Conservation (phyloP, 2,888 invertebrate genomes). For the Sipunculus nudus region DNA sequence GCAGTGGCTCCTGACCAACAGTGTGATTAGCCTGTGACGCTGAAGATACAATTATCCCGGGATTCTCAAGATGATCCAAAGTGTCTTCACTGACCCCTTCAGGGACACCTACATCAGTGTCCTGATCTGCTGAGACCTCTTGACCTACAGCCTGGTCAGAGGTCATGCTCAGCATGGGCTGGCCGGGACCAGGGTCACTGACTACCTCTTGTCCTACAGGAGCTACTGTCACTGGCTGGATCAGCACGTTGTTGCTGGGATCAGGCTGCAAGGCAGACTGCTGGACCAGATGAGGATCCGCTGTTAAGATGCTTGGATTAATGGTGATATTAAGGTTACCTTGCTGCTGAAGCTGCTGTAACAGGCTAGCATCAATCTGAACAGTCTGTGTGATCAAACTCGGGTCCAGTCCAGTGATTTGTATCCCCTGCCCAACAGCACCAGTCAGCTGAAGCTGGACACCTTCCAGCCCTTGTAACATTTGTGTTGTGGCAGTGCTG, state of each 20-base stretch:
- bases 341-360: conserved; percentile 67
- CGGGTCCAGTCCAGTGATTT: conserved; percentile 66
- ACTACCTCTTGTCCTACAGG: too few species aligned
- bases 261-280: conserved; percentile 40
- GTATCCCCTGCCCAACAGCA: conserved; percentile 57
- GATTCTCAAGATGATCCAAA: too few species aligned
- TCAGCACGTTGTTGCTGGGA: conserved; percentile 56
- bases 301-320: conserved; percentile 48
- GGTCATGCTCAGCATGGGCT: too few species aligned
- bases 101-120: background rate
- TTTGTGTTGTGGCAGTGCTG: conserved; percentile 37
- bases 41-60: too few species aligned
- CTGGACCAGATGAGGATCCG: conserved; percentile 49
- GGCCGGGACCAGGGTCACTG: too few species aligned
- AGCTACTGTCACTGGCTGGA: conserved; percentile 49
- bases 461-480: conserved; percentile 56
- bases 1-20: too few species aligned
- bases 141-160: background rate
- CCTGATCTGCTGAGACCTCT: background rate
- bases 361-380: conserved; percentile 68
- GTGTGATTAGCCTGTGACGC: too few species aligned
- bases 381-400: conserved; percentile 61
- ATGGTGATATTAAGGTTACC: conserved; percentile 64
- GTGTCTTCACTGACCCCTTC: too few species aligned
- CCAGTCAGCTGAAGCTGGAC: conserved; percentile 33